Evolutionary conservation across 2,797 vertebrate species (phyloP).

Genomic region (Pachyuromys duprasi): DNA sequence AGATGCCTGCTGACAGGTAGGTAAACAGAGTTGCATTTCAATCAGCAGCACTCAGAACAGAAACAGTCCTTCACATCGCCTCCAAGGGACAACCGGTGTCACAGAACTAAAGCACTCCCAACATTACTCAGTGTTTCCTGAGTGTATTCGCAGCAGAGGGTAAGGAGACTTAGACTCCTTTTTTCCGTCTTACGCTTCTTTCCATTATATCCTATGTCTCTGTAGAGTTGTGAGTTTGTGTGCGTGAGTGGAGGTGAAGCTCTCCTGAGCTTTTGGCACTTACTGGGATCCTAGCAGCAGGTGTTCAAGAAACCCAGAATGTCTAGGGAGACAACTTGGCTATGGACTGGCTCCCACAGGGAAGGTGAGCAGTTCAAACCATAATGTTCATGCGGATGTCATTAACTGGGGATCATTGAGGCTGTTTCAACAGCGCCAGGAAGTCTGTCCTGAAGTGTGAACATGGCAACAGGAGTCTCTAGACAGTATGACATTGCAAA

Average conservation of each 20-base stretch:
- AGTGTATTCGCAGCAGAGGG: constrained; percentile 53
- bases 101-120: background rate
- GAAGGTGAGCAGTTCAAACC: constrained; percentile 32
- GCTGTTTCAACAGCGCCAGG: background rate
- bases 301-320: constrained; percentile 6
- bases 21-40: constrained; percentile 31
- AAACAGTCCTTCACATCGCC: constrained; percentile 3
- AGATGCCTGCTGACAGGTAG: background rate
- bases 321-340: background rate
- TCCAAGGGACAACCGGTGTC: background rate
- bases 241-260: constrained; percentile 12
- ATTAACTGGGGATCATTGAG: background rate
- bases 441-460: constrained; percentile 51
- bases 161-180: constrained; percentile 35
- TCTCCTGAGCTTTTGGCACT: background rate
- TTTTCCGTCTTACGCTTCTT: background rate
- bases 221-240: constrained; percentile 26
- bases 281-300: constrained; percentile 16
- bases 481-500: background rate
- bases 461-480: background rate
- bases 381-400: background rate
- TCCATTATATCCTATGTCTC: constrained; percentile 34
- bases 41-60: background rate
- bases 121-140: constrained; percentile 61
- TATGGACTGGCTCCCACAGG: constrained; percentile 35